Evolutionary conservation across 1,140 invertebrate genomes (phyloP), one percentile per base, ranked within the genome.

Genomic region (Neodiprion virginianus): DNA sequence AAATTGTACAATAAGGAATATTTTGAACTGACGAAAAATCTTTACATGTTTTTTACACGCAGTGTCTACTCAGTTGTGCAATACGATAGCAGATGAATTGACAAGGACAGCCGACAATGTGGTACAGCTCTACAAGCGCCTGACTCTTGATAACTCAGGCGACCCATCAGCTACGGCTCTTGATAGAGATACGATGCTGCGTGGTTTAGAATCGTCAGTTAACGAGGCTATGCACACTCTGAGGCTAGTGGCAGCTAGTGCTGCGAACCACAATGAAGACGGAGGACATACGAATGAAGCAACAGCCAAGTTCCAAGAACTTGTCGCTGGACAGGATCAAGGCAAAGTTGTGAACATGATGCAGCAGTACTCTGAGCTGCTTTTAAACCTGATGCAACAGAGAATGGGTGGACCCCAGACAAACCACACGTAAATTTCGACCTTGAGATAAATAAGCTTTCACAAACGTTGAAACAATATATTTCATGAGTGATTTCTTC

Each of bases 21-120:
- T 69, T 9, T 49, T 28, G 47, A 47, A 40, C 48, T 65, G 11
- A 65, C 40, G 0, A 47, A 8, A 21, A 21, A 14, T 69, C 14
- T 67, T 67, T 61, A 69, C 23, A 66, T 82, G 72, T 79, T 88
- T 87, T 61, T 61, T 8, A 14, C 53, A 61, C 53, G 1, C 88
- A 93, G 92, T 93, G 76, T 91, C 92, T 7, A 90, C 90, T 12
- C 90, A 92, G 83, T 83, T 93, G 67, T 93, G 92, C 79, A 89
- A 91, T 48, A 91, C 92, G 28, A 89, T 93, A 65, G 91, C 92
- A 12, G 90, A 92, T 72, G 91, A 93, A 81, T 82, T 93, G 69
- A 92, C 91, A 11, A 85, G 89, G 76, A 91, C 92, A 1, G 92
- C 92, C 0, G 90, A 92, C 74, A 92, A 92, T 74, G 92, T 93